phyloP scores from a whole-genome alignment of 2,113 vertebrate species.

The Bubalus kerabau region DNA sequence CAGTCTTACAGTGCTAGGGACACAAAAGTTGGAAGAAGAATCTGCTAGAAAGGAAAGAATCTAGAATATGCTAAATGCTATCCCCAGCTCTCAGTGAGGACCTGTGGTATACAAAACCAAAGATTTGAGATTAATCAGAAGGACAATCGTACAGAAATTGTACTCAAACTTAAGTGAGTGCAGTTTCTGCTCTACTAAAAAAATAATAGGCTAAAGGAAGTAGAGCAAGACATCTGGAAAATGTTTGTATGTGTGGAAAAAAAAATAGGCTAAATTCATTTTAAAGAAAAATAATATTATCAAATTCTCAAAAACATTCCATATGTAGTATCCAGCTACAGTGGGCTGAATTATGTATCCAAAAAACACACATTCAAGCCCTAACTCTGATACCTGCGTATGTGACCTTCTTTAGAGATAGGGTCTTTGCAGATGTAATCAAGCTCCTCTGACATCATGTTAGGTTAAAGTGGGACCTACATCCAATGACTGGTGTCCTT shows the following conservation, averaged over 20 bases:
- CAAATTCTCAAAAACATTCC: neutral
- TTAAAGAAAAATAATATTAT: neutral
- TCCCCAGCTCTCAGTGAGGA: neutral
- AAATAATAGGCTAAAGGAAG: neutral
- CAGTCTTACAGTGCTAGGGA: too few relatives aligned
- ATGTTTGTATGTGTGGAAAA: neutral
- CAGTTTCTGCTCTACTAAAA: neutral
- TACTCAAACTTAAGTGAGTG: neutral
- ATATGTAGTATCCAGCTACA: neutral
- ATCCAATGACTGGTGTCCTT: neutral
- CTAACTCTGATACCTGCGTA: neutral
- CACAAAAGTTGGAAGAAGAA: neutral
- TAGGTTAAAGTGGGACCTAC: too few relatives aligned
- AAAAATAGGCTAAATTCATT: neutral
- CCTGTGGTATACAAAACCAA: neutral
- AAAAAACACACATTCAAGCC: neutral
- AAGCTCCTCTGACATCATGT: neutral
- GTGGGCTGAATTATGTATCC: neutral
- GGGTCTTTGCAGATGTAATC: neutral
- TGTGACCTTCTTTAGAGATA: neutral
- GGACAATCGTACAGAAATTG: neutral
- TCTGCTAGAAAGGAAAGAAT: neutral
- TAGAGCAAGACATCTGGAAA: neutral
- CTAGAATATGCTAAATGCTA: neutral
- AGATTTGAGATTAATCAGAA: neutral